phyloP scores from a whole-genome alignment of 2,113 vertebrate genomes.

The Felis catus region DNA sequence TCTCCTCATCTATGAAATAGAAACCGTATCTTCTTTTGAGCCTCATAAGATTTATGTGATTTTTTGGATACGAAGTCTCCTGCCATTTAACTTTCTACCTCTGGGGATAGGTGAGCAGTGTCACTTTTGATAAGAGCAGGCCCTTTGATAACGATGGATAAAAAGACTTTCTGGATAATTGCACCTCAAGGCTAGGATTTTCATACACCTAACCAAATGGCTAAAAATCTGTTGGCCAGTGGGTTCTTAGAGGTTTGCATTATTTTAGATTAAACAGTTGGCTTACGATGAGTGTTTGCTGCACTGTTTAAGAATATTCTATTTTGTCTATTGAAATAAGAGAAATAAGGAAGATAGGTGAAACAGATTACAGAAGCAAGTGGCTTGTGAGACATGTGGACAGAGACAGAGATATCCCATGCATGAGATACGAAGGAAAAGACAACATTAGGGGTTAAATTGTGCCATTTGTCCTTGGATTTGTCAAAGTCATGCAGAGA shows the following conservation, averaged over 20 bases:
- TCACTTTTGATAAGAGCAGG: neutral
- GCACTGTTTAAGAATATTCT: neutral
- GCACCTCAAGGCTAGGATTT: neutral
- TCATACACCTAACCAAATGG: neutral
- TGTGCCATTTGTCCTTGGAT: neutral
- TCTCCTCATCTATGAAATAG: constrained; percentile 29
- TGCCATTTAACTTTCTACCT: neutral
- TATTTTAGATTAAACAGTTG: constrained; percentile 34
- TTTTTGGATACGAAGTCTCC: neutral
- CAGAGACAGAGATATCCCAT: neutral
- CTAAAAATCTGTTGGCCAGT: neutral
- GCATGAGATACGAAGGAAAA: neutral
- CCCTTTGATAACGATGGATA: neutral
- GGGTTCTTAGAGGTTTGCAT: neutral
- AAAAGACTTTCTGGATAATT: neutral
- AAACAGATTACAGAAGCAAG: neutral
- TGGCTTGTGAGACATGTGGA: neutral
- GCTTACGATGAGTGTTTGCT: neutral
- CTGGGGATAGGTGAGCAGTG: neutral
- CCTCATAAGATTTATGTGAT: neutral
- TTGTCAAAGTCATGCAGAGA: neutral
- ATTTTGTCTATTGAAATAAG: neutral
- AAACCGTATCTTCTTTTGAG: neutral
- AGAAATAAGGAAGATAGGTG: neutral
- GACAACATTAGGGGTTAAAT: neutral